Base-by-base conservation (phyloP, 2,797 vertebrate genomes). In the Pteropus rufus region DNA sequence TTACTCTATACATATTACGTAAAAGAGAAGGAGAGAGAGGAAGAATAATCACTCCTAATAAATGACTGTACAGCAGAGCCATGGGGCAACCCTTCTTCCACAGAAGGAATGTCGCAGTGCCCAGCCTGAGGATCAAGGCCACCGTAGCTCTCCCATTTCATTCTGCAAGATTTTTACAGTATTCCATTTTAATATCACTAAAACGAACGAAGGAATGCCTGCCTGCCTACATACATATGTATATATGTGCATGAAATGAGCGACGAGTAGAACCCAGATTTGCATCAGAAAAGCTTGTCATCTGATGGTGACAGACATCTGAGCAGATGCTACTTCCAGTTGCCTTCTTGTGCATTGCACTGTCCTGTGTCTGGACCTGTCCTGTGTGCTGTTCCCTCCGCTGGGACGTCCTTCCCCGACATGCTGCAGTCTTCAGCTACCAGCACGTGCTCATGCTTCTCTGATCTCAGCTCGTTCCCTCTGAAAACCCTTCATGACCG, bases 211-310 rank as follows among this genome's bases (percentile, higher is more conserved):
- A 77, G 56, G 10, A 29, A 70, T 6, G 41, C 21, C 64, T 16
- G 24, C 62, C 16, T 31, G 14, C 29, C 1, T 18, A 11, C n/a
- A 2, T 1, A 34, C 0, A 21, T 2, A 41, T 7, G 3, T 15
- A 10, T 24, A 4, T 24, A 10, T 4, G 2, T 21, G 8, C 14
- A 41, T 24, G 49, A 65, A 29, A 46, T 0, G 0, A 56, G 23
- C 3, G 81, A 8, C 2, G 23, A 39, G 12, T 21, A 9, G 19
- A 11, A 29, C 31, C 44, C 62, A 24, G 19, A 79, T 65, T 49
- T 49, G 62, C 56, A 14, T 24, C 62, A 56, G 56, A 86, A 46
- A 75, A 58, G 81, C 64, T 60, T 29, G 24, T 34, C 0, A 18
- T 29, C 41, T 31, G 6, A 14, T 34, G 21, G 31, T 49, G 65